Conservation (phyloP, 2,797 vertebrate genomes). For the Mormyrus hasselquistii region DNA sequence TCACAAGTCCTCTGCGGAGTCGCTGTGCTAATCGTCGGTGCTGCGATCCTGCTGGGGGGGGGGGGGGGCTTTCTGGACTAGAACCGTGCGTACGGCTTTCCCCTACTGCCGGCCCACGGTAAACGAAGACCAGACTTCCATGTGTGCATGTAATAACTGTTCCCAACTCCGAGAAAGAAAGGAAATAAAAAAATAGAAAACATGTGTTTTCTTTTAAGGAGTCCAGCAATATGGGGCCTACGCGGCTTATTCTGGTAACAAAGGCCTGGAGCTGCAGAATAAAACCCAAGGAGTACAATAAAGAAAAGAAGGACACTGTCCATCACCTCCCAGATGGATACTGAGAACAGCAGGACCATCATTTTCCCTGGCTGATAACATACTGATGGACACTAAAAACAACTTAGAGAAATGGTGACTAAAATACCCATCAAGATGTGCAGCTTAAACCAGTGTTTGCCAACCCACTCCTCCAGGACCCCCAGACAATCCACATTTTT, state of each 20-base stretch:
- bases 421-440: neutral
- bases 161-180: conserved; percentile 29
- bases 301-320: neutral
- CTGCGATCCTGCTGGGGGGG: neutral
- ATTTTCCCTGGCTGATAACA: neutral
- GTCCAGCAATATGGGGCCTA: conserved; percentile 45
- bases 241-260: conserved; percentile 27
- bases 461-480: neutral
- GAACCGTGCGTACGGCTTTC: conserved; percentile 32
- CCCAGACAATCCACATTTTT: neutral
- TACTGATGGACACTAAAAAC: neutral
- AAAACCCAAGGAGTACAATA: neutral
- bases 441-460: neutral
- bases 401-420: neutral
- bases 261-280: neutral
- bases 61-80: neutral
- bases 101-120: conserved; percentile 33
- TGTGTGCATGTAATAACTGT: conserved; percentile 40
- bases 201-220: conserved; percentile 43
- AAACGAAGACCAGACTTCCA: conserved; percentile 43
- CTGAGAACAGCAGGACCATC: neutral
- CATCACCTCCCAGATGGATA: neutral
- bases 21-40: neutral
- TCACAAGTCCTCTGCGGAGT: neutral
- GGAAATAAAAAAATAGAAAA: neutral